Evolutionary conservation across 1,140 invertebrate genomes (phyloP).

Genomic region (Saccostrea echinata): DNA sequence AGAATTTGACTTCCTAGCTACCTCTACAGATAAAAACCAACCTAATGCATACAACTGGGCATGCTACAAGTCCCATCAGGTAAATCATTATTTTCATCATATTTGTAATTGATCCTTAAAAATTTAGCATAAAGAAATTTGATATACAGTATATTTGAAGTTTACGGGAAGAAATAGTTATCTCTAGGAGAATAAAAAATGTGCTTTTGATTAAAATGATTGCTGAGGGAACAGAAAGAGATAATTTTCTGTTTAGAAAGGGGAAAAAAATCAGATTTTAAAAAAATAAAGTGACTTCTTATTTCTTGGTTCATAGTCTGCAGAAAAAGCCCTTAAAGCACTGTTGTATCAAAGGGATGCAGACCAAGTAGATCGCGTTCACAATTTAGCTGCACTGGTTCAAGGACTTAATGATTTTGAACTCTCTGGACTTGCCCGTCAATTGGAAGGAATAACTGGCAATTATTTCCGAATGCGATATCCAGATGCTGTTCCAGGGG

Average conservation of each 20-base stretch:
- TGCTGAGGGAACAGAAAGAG: no score
- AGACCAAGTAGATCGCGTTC: constrained; percentile 4
- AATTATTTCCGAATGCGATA: constrained; percentile 53
- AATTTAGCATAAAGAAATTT: no score
- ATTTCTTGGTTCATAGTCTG: no score
- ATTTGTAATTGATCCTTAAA: no score
- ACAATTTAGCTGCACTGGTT: constrained; percentile 26
- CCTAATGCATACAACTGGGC: constrained; percentile 63
- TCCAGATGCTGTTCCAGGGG: constrained; percentile 50
- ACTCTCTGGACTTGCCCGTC: not conserved
- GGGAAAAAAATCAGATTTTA: no score
- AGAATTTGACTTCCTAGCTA: constrained; percentile 57
- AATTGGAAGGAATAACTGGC: constrained; percentile 29
- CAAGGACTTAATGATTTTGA: not conserved
- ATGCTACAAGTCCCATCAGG: constrained; percentile 68
- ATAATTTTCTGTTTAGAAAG: no score
- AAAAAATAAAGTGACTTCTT: no score
- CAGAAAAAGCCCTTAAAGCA: constrained; percentile 59
- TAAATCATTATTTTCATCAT: constrained; percentile 14
- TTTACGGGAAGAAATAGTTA: no score
- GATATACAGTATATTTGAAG: no score
- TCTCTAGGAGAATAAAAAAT: no score
- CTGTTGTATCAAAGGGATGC: constrained; percentile 51
- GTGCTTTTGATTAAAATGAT: no score
- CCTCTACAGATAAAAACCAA: constrained; percentile 39